phyloP scores from a whole-genome alignment of 2,888 invertebrate species.

The Diloba caeruleocephala region DNA sequence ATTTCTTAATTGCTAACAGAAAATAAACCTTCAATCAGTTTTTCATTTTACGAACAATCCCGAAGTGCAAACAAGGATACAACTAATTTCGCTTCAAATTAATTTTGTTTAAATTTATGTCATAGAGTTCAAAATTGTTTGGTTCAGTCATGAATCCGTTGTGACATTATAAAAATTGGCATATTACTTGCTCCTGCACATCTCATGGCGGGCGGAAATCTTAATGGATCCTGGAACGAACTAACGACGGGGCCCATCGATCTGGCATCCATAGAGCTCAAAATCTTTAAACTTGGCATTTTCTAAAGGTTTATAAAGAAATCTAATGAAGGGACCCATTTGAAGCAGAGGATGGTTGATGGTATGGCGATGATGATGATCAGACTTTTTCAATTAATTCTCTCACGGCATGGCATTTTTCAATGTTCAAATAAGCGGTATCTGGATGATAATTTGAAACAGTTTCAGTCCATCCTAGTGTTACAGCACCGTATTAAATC shows the following conservation, averaged over 20 bases:
- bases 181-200: conserved; percentile 78
- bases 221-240: conserved; percentile 87
- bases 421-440: too few species aligned
- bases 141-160: conserved; percentile 21
- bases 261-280: conserved; percentile 70
- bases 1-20: conserved; percentile 21
- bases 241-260: conserved; percentile 87
- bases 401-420: too few species aligned
- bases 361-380: too few species aligned
- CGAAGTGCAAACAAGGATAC: background rate
- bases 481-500: too few species aligned
- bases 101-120: accelerated
- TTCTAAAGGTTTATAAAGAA: too few species aligned
- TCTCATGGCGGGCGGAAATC: conserved; percentile 85
- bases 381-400: too few species aligned
- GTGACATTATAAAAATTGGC: conserved; percentile 55
- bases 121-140: conserved; percentile 53
- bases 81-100: conserved; percentile 19
- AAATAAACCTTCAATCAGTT: conserved; percentile 20
- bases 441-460: too few species aligned
- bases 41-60: background rate
- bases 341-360: too few species aligned
- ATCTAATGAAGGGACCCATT: too few species aligned
- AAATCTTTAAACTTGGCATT: conserved; percentile 52
- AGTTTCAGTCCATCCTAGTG: too few species aligned